Base-by-base conservation (phyloP, 2,113 vertebrate genomes). In the Hyla sarda region DNA sequence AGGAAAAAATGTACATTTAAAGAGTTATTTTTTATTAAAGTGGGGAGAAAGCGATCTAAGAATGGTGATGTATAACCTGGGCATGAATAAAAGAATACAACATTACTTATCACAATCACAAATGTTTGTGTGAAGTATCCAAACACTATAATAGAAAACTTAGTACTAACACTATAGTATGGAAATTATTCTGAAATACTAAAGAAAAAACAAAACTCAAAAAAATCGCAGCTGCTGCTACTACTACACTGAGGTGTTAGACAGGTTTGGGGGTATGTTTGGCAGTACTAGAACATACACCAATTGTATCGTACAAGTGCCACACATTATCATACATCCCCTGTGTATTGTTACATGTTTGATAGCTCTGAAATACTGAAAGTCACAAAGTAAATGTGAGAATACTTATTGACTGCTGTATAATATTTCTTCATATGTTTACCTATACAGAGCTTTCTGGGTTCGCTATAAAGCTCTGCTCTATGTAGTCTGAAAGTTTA, bases 1-100 rank as follows among this genome's bases (percentile, higher is more conserved):
- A 92, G 87, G 48, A 87, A 30, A 60, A 48, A 37, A 75, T 50
- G 25, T 13, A n/a, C 19, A 54, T 19, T 19, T 58, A 58, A 4
- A 13, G n/a, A n/a, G n/a, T n/a, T n/a, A n/a, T n/a, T 1, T 58
- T 58, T 1, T 54, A 54, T 14, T 19, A 14, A 54, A 2, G 7
- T 19, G 50, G 17, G 19, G 2, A 54, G 56, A 60, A 60, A 9
- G 23, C 9, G 21, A 54, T 5, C 23, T 4, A 23, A 56, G 7
- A 56, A 54, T 19, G 50, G 50, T 5, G 5, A 0, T 56, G 54
- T 56, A 56, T 54, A 54, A 19, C 56, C 3, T n/a, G n/a, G n/a
- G n/a, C n/a, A n/a, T n/a, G 10, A 60, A 23, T 23, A 56, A 23
- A 56, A 23, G 54, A 0, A 23, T 6, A 8, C 54, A 56, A 52